These are phyloP conservation scores for Pseudochaenichthys georgianus DNA, from an alignment of 2,797 vertebrate genomes.

Conservation along the genomic window DNA sequence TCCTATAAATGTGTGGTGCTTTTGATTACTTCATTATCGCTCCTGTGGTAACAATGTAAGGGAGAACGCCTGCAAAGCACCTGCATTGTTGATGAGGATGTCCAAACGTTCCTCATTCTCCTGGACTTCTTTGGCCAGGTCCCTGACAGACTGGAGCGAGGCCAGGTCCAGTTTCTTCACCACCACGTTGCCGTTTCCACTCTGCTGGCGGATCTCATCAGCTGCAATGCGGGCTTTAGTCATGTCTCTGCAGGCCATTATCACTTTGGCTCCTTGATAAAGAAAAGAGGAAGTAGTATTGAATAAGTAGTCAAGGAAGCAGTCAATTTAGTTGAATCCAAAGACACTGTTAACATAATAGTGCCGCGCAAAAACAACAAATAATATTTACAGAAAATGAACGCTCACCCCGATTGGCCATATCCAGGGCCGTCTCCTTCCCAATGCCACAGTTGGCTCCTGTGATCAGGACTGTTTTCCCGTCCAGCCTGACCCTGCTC, in stretches of 20 bases:
- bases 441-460: slow-evolving; percentile 86
- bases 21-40: background rate
- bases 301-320: background rate
- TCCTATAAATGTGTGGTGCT: background rate
- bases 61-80: slow-evolving; percentile 41
- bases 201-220: slow-evolving; percentile 77
- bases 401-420: slow-evolving; percentile 79
- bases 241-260: slow-evolving; percentile 83
- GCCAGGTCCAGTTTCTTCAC: slow-evolving; percentile 80
- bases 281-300: background rate
- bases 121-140: slow-evolving; percentile 75
- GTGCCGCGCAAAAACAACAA: background rate
- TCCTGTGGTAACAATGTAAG: background rate
- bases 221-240: slow-evolving; percentile 71
- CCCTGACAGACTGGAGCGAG: slow-evolving; percentile 80
- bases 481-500: slow-evolving; percentile 80
- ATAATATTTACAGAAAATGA: background rate
- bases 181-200: slow-evolving; percentile 80
- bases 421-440: slow-evolving; percentile 83
- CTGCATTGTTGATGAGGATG: slow-evolving; percentile 86
- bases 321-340: background rate
- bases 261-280: slow-evolving; percentile 80
- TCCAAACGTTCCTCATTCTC: slow-evolving; percentile 77
- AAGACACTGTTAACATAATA: background rate
- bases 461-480: slow-evolving; percentile 84